Percentiles rank a stretch among this genome's conserved stretches.
These are phyloP conservation scores for rat (Rattus norvegicus) DNA, from an alignment of 2,113 vertebrate genomes.

Conservation along the genomic window GRCr8 NC_086029.1:32965001-32965500, in stretches of 20 bases:
- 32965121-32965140: background rate
- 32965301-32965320: background rate
- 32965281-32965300: background rate
- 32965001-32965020: background rate
- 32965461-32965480: constrained; percentile 80
- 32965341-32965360: constrained; percentile 34
- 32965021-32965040: rapidly evolving
- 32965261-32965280: background rate
- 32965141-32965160: background rate
- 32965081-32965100: background rate
- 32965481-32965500: constrained; percentile 74
- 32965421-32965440: constrained; percentile 80
- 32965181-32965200: background rate
- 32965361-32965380: constrained; percentile 77
- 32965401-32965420: constrained; percentile 78
- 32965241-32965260: constrained; percentile 36
- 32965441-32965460: constrained; percentile 79
- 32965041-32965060: background rate
- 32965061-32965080: background rate
- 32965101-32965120: background rate
- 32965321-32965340: constrained; percentile 24
- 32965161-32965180: background rate
- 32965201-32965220: background rate
- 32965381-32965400: constrained; percentile 82
- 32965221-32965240: background rate